Base-by-base conservation (phyloP, 2,888 invertebrate species). In the Leptopilina drosophilae region DNA sequence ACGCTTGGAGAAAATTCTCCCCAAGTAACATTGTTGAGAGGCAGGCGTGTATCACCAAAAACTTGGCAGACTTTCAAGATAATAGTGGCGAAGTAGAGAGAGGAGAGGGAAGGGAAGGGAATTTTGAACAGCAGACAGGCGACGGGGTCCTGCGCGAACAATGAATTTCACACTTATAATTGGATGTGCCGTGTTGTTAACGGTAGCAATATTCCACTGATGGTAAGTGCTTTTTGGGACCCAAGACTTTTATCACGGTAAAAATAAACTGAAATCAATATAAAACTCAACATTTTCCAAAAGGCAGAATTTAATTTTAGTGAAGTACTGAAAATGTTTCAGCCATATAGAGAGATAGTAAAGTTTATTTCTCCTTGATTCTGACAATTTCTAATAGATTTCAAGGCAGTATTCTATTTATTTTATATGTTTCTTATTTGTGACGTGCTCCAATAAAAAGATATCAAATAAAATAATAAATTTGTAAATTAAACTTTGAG, bases 161-260 rank as follows among this genome's bases (percentile, higher is more conserved):
- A 89, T 89, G 89, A 88, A 90, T 90, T 89, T 90, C 87, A 85
- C 87, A 88, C 88, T 90, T 88, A 88, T 90, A 90, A 90, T 90
- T 90, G 90, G 87, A 89, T 85, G 87, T 88, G 88, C 87, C 87
- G 87, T 42, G 42, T 87, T 86, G 89, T 88, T 88, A 86, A 9
- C 84, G 87, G 87, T 33, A 2, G 85, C 88, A 85, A 81, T 86
- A 46, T 53, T 88, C 86, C 87, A 4, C 33, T 87, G 87, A 88
- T 87, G 88, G 86, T 89, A 88, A 88, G 89, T 88, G 88, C 86
- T 83, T 78, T 64, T 78, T 49, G 49, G 78, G 64, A 80, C 66
- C 78, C 62, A 59, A 40, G 62, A 42, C 46, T 59, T 76, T 42
- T 76, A 20, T 86, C 80, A 81, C 83, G 79, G 85, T 82, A 85